These are phyloP conservation scores for Heterodera schachtii DNA, from an alignment of 1,140 invertebrate genomes.

Conservation along the genomic window DNA sequence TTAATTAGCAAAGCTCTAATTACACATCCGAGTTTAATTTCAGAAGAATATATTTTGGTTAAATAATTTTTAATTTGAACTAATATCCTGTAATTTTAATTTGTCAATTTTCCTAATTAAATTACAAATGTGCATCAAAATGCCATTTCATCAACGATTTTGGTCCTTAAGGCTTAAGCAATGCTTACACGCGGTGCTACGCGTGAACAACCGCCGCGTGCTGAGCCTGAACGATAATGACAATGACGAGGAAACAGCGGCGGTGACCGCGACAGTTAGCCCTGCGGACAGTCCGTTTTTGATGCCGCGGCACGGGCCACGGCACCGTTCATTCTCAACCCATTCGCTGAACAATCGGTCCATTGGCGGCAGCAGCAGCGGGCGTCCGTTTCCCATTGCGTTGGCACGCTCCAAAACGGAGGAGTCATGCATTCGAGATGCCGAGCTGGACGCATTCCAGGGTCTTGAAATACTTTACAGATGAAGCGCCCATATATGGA, in stretches of 20 bases:
- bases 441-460: conserved; percentile 49
- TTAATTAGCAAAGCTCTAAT: neutral
- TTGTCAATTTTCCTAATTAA: too few species aligned
- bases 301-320: neutral
- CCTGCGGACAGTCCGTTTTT: conserved; percentile 7
- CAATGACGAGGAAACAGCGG: conserved; percentile 13
- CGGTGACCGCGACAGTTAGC: neutral
- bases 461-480: conserved; percentile 15
- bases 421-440: conserved; percentile 48
- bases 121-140: too few species aligned
- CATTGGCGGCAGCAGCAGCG: neutral
- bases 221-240: conserved; percentile 47
- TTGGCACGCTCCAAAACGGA: conserved; percentile 54
- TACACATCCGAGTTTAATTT: too few species aligned
- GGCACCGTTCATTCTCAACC: conserved; percentile 4
- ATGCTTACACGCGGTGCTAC: conserved; percentile 46
- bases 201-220: conserved; percentile 54
- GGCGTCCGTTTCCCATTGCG: conserved; percentile 32
- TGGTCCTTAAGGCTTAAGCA: conserved; percentile 50
- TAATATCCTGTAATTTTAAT: too few species aligned
- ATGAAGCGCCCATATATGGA: neutral
- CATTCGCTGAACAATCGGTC: neutral
- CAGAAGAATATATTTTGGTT: too few species aligned
- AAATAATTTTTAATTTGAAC: too few species aligned
- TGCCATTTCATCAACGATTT: neutral